Base-by-base conservation (phyloP, 1,140 invertebrate species). In the Diorhabda carinulata region DNA sequence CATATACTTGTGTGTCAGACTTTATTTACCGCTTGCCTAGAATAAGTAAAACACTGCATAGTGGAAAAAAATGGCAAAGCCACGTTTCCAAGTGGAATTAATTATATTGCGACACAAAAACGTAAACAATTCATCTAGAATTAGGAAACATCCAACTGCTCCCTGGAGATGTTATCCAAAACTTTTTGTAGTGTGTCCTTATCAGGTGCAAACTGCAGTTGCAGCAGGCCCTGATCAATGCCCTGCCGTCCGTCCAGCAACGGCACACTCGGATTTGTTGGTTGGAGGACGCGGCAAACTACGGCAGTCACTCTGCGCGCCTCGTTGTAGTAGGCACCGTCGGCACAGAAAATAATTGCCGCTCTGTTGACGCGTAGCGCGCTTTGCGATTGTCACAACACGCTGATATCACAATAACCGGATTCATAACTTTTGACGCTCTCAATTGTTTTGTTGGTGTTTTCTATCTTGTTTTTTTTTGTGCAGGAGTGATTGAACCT, bases 161-260 rank as follows among this genome's bases (percentile, higher is more conserved):
- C 47, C 47, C 47, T 52, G 2, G 47, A n/a, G 47, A 52, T 25
- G n/a, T 25, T 59, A 7, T 0, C 58, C 58, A 41, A 41, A 41
- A 41, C 8, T 10, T 10, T 59, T 59, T 10, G 2, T 10, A 41
- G 8, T 10, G 25, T 5, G 5, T 5, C 43, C 61, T 3, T 62
- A n/a, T 62, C 61, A 62, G 61, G 61, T 62, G 61, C 61, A 62
- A 62, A 62, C 61, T 62, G 61, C 61, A 62, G 61, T 62, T 62
- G 61, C 61, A 62, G 41, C 61, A 62, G 61, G 42, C 61, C 43
- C 41, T 10, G 41, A 42, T 43, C 41, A 43, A 43, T 43, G 61
- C 61, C 41, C 61, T n/a, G 61, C 61, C 43, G 61, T 6, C 58
- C 58, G 58, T 41, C 58, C 58, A 41, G 61, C 42, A 42, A 10